A percentile compares a stretch with the other conserved stretches of the same genome.
Evolutionary conservation across 2,113 vertebrate genomes (phyloP).

Genomic region (Syngnathus scovelli): DNA sequence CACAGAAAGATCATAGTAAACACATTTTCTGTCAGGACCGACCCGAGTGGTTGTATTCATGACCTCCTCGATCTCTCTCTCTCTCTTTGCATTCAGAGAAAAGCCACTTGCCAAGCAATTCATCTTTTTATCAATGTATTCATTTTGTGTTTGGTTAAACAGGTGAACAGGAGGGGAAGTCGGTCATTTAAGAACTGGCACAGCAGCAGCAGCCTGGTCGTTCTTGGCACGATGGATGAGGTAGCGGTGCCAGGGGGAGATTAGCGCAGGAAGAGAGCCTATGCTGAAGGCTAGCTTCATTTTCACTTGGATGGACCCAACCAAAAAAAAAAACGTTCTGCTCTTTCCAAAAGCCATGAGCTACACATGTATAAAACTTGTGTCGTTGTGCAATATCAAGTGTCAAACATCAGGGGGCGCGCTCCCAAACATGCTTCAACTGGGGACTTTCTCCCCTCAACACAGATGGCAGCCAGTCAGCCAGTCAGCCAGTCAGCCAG

Average conservation of each 20-base stretch:
- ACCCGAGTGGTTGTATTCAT: not conserved
- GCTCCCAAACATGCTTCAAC: conserved; percentile 28
- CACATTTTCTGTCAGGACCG: not conserved
- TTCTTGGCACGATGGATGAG: conserved; percentile 34
- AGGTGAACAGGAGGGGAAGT: conserved; percentile 43
- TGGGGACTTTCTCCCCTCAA: conserved; percentile 38
- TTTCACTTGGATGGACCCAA: conserved; percentile 11
- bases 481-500: too few species aligned
- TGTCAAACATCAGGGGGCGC: conserved; percentile 55
- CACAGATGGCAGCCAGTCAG: conserved; percentile 47
- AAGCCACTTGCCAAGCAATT: not conserved
- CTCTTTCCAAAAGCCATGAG: not conserved
- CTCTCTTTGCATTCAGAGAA: not conserved
- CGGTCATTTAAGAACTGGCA: conserved; percentile 57
- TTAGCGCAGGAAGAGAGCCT: conserved; percentile 51
- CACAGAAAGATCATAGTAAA: conserved; percentile 23
- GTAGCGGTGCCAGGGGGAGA: conserved; percentile 48
- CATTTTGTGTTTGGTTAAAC: conserved; percentile 30
- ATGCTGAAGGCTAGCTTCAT: conserved; percentile 30
- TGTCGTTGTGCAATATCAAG: conserved; percentile 19
- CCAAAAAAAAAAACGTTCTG: conserved; percentile 2
- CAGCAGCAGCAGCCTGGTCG: not conserved
- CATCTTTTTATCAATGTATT: conserved; percentile 3
- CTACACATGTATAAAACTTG: conserved; percentile 12
- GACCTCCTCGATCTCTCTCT: not conserved